Percentiles rank a stretch among this genome's conserved stretches.
These are phyloP conservation scores for Gadus macrocephalus DNA, from an alignment of 2,113 vertebrate genomes.

Conservation along the genomic window DNA sequence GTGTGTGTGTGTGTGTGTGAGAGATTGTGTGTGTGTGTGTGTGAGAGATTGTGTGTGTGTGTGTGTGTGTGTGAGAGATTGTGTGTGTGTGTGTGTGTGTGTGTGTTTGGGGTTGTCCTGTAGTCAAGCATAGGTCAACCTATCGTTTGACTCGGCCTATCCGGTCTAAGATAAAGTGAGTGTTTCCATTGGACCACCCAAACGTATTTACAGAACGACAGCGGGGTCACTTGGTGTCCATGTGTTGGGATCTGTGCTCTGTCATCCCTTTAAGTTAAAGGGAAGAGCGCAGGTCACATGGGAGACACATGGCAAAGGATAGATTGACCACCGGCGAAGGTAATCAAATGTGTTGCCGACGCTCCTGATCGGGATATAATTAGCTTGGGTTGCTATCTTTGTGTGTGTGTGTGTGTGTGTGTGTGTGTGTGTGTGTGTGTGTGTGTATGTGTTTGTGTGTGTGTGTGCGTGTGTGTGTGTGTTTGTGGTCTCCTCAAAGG, in stretches of 20 bases:
- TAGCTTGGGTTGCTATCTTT: slow-evolving; percentile 22
- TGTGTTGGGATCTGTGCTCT: slow-evolving; percentile 61
- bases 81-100: background rate
- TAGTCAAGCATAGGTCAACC: background rate
- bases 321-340: slow-evolving; percentile 40
- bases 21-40: background rate
- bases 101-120: background rate
- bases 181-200: slow-evolving; percentile 22
- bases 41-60: background rate
- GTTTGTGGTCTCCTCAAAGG: slow-evolving; percentile 55
- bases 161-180: background rate
- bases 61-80: background rate
- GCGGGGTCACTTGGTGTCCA: slow-evolving; percentile 38
- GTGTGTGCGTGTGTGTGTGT: background rate
- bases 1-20: background rate
- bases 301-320: slow-evolving; percentile 59
- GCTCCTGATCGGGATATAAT: slow-evolving; percentile 31
- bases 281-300: slow-evolving; percentile 49
- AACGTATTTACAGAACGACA: slow-evolving; percentile 12
- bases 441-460: background rate
- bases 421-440: background rate
- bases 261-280: slow-evolving; percentile 34
- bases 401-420: slow-evolving; percentile 1
- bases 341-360: slow-evolving; percentile 41
- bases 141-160: background rate